phyloP scores from a whole-genome alignment of 1,140 invertebrate species.

The Battus philenor region DNA sequence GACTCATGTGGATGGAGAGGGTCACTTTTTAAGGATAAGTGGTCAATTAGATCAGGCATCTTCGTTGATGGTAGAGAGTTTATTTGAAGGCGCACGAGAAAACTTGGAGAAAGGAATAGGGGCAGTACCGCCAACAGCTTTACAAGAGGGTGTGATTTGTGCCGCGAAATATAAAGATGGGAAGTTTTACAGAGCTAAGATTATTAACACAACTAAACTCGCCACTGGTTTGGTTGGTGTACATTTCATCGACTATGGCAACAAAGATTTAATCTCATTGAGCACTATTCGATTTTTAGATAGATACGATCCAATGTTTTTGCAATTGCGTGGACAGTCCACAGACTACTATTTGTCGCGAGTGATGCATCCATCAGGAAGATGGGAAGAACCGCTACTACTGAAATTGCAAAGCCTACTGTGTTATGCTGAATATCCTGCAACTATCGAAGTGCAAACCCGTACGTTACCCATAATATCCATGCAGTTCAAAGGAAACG shows the following conservation, averaged over 20 bases:
- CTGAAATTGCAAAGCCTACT: conserved; percentile 68
- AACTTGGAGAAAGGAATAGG: conserved; percentile 70
- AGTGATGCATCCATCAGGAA: conserved; percentile 60
- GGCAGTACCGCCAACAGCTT: conserved; percentile 40
- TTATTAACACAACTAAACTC: conserved; percentile 67
- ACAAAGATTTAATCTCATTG: conserved; percentile 75
- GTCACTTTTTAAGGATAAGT: conserved; percentile 81
- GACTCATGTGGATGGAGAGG: conserved; percentile 81
- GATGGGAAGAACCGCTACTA: conserved; percentile 73
- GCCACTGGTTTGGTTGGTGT: conserved; percentile 75
- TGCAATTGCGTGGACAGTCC: conserved; percentile 74
- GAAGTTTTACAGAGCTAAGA: conserved; percentile 79
- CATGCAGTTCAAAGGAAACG: conserved; percentile 62
- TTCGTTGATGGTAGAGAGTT: conserved; percentile 75
- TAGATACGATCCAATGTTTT: conserved; percentile 69
- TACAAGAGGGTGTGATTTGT: conserved; percentile 76
- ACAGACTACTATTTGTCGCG: conserved; percentile 77
- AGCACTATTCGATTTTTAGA: conserved; percentile 77
- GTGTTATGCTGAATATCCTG: conserved; percentile 72
- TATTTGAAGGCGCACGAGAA: conserved; percentile 65
- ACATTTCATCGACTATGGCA: conserved; percentile 84
- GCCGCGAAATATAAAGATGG: conserved; percentile 81
- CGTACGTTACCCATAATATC: conserved; percentile 57
- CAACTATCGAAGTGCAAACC: conserved; percentile 50
- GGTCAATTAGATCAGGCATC: conserved; percentile 79